phyloP scores from a whole-genome alignment of 2,888 invertebrate genomes.

The Noctua pronuba region DNA sequence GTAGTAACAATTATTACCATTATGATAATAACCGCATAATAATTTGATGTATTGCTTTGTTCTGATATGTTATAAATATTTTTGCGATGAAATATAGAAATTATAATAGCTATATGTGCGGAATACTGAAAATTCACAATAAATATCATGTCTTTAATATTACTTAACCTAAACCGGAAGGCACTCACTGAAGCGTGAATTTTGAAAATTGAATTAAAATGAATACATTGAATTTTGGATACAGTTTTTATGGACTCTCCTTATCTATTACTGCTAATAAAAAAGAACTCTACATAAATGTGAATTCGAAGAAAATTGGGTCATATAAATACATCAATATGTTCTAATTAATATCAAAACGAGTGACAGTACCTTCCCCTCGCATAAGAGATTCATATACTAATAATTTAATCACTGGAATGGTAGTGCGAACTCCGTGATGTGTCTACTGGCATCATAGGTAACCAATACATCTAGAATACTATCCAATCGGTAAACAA shows the following conservation, averaged over 20 bases:
- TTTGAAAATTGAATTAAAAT: conserved; percentile 7
- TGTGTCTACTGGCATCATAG: conserved; percentile 39
- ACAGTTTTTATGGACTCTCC: background rate
- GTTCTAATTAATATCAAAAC: conserved; percentile 20
- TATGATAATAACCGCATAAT: background rate
- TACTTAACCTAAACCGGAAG: conserved; percentile 61
- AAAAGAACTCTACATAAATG: background rate
- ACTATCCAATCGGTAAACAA: conserved; percentile 53
- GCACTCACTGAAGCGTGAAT: conserved; percentile 50
- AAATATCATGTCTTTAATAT: conserved; percentile 50
- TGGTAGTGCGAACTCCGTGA: conserved; percentile 36
- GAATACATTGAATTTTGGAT: background rate
- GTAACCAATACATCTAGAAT: conserved; percentile 56
- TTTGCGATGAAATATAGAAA: background rate
- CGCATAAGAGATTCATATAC: conserved; percentile 57
- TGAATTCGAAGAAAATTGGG: too few species aligned
- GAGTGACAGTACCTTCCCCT: conserved; percentile 38
- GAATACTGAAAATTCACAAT: conserved; percentile 58
- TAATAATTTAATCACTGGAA: conserved; percentile 56
- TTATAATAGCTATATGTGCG: conserved; percentile 5
- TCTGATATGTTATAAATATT: conserved; percentile 50
- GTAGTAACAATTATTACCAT: background rate
- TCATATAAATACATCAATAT: conserved; percentile 8
- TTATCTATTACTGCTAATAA: background rate
- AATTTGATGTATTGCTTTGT: conserved; percentile 30